Conservation (phyloP, 1,140 invertebrate species). For the Bombus polaris region DNA sequence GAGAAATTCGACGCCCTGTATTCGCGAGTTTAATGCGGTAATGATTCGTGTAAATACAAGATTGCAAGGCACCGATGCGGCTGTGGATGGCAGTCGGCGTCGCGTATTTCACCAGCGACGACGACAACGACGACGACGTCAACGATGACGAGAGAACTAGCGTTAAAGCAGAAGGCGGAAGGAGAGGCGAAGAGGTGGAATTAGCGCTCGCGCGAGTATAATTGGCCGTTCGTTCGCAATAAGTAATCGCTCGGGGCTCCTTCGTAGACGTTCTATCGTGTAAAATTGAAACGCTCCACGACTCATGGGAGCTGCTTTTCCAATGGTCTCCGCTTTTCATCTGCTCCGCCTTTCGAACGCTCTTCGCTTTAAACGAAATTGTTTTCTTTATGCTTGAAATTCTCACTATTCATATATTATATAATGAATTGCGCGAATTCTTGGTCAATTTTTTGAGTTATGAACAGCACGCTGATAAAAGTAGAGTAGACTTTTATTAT, state of each 20-base stretch:
- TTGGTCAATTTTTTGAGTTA: too few species aligned
- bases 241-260: slow-evolving; percentile 50
- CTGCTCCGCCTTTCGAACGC: not conserved
- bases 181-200: not conserved
- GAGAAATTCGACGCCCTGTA: slow-evolving; percentile 50
- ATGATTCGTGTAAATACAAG: slow-evolving; percentile 52
- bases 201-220: slow-evolving; percentile 53
- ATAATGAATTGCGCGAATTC: too few species aligned
- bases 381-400: not conserved
- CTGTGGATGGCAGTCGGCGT: slow-evolving; percentile 23
- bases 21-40: slow-evolving; percentile 47
- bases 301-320: slow-evolving; percentile 1
- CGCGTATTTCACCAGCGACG: not conserved
- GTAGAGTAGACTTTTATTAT: too few species aligned
- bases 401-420: too few species aligned
- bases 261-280: slow-evolving; percentile 17
- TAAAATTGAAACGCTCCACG: slow-evolving; percentile 21
- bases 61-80: slow-evolving; percentile 26
- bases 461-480: too few species aligned
- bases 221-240: slow-evolving; percentile 59
- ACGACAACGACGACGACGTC: not conserved
- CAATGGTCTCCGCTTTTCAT: not conserved
- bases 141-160: slow-evolving; percentile 27
- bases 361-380: not conserved
- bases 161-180: not conserved